Evolutionary conservation across 2,888 invertebrate species (phyloP).

Genomic region (Callyntrura sp.): DNA sequence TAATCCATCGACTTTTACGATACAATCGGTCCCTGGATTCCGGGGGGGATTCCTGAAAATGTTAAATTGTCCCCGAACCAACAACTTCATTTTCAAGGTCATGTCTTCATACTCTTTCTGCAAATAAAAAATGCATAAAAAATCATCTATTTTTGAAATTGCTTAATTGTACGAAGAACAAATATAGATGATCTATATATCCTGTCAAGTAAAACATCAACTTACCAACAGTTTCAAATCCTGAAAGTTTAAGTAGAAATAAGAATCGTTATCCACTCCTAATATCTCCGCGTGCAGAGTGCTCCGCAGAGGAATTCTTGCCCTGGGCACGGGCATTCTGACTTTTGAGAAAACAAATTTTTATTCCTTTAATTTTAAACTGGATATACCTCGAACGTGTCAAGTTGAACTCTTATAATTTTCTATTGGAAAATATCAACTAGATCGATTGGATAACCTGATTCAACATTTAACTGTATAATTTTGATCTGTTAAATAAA

Average conservation of each 20-base stretch:
- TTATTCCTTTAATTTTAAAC: too few relatives aligned
- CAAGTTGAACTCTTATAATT: too few relatives aligned
- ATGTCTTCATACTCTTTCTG: background rate
- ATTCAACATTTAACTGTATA: too few relatives aligned
- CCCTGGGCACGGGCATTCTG: background rate
- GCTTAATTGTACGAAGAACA: too few relatives aligned
- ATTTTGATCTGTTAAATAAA: too few relatives aligned
- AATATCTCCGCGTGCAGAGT: constrained; percentile 6
- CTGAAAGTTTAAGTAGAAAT: constrained; percentile 20
- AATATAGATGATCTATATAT: too few relatives aligned
- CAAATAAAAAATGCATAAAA: background rate
- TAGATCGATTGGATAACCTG: too few relatives aligned
- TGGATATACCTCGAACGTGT: too few relatives aligned
- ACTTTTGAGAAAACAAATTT: too few relatives aligned
- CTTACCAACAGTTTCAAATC: background rate
- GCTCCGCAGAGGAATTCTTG: background rate
- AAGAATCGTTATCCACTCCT: constrained; percentile 44
- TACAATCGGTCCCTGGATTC: background rate
- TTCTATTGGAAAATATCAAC: too few relatives aligned
- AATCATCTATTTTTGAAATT: too few relatives aligned
- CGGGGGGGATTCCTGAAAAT: background rate
- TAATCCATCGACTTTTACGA: background rate
- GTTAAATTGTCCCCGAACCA: background rate
- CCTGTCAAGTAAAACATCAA: background rate
- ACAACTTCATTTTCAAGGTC: background rate